A percentile compares a stretch with the other conserved stretches of the same genome.
Conservation (phyloP, 2,113 vertebrate genomes). For the Halichoerus grypus region DNA sequence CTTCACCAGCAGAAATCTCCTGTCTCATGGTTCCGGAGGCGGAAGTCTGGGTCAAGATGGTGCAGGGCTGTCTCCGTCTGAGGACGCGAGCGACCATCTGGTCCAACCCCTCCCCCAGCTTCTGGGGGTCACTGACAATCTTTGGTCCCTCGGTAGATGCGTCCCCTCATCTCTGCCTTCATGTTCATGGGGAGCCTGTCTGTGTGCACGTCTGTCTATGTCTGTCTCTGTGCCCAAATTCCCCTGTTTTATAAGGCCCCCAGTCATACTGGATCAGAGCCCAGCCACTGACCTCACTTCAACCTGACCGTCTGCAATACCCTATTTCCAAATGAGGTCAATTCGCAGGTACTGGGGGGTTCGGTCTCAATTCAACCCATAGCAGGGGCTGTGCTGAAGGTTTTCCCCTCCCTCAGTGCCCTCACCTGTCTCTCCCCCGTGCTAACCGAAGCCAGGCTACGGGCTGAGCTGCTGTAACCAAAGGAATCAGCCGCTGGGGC, state of each 20-base stretch:
- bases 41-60: neutral
- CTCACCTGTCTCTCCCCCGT: neutral
- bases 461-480: neutral
- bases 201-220: neutral
- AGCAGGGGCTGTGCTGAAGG: neutral
- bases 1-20: neutral
- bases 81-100: neutral
- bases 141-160: no score
- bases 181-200: no score
- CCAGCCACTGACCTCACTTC: neutral
- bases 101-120: no score
- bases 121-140: neutral
- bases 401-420: neutral
- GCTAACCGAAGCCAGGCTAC: neutral
- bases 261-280: neutral
- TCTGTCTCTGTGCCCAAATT: neutral
- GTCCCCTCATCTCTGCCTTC: neutral
- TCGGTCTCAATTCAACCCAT: neutral
- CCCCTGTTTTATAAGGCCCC: neutral
- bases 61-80: neutral
- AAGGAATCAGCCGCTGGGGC: neutral
- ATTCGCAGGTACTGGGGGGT: neutral
- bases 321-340: neutral
- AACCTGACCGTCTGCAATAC: neutral
- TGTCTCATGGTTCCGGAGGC: neutral